phyloP scores from a whole-genome alignment of 2,888 invertebrate species.

The Chalcis sispes region DNA sequence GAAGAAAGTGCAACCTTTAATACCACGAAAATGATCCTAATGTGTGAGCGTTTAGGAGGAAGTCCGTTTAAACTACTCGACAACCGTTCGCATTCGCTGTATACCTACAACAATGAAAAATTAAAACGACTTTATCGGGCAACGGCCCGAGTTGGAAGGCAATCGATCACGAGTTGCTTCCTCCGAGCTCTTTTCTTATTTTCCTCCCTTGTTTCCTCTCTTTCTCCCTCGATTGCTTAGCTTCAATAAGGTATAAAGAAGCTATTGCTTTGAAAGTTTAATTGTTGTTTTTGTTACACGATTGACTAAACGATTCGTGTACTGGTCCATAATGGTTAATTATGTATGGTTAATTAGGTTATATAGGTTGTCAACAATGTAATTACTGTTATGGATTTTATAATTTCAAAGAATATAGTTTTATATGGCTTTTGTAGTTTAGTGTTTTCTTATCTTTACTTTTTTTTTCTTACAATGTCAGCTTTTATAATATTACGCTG shows the following conservation, averaged over 20 bases:
- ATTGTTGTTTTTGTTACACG: constrained; percentile 20
- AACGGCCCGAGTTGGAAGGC: constrained; percentile 32
- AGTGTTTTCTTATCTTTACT: too few relatives aligned
- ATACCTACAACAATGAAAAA: constrained; percentile 54
- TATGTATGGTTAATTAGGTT: too few relatives aligned
- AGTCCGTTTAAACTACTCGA: too few relatives aligned
- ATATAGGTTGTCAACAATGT: too few relatives aligned
- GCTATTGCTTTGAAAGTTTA: constrained; percentile 27
- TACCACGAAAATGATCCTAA: background rate
- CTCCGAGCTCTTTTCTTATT: background rate
- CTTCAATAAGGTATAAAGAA: background rate
- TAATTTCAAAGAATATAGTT: too few relatives aligned
- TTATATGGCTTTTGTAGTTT: too few relatives aligned
- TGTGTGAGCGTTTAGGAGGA: background rate
- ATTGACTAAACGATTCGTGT: too few relatives aligned
- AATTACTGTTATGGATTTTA: too few relatives aligned
- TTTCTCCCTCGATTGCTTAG: background rate
- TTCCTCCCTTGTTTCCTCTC: background rate
- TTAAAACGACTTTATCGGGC: constrained; percentile 56
- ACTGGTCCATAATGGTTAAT: too few relatives aligned
- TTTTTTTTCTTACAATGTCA: too few relatives aligned
- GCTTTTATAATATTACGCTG: too few relatives aligned
- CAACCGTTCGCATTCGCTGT: too few relatives aligned
- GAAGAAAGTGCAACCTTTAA: background rate
- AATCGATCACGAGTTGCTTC: constrained; percentile 39